These are phyloP conservation scores for Parazoanthus darwini DNA, from an alignment of 92 coral and sea anemone species.

Conservation along the genomic window DNA sequence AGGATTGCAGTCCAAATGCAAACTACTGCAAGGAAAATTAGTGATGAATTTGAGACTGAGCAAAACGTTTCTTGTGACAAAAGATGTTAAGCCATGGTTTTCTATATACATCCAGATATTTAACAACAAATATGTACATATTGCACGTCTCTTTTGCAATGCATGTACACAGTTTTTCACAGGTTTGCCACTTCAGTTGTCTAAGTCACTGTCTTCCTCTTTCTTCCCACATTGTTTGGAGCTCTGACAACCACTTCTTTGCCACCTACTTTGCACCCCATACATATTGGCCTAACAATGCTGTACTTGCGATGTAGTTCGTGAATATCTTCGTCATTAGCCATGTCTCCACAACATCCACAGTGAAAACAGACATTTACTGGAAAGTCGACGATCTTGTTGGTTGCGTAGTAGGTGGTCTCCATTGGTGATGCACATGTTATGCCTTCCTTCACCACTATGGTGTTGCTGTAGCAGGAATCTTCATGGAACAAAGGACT, in stretches of 20 bases:
- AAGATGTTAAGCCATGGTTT: neutral
- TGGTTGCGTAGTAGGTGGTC: constrained; percentile 14
- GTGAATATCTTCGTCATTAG: constrained; percentile 7
- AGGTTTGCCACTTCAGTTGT: neutral
- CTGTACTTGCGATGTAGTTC: constrained; percentile 9
- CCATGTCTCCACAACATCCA: constrained; percentile 13
- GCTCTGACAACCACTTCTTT: constrained; percentile 25
- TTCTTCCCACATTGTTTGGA: neutral
- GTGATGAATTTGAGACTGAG: neutral
- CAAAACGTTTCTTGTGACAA: neutral
- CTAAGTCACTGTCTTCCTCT: neutral
- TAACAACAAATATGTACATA: neutral
- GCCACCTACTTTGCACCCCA: constrained; percentile 5
- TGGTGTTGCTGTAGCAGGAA: neutral
- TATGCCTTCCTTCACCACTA: constrained; percentile 11
- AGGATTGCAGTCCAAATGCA: too few relatives aligned
- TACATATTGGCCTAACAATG: neutral
- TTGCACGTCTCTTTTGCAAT: neutral
- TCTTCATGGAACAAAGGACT: constrained; percentile 5
- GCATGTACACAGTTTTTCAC: too few relatives aligned
- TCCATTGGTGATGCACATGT: constrained; percentile 26
- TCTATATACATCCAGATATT: neutral
- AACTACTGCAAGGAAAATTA: neutral
- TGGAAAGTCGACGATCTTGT: constrained; percentile 7
- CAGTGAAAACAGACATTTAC: constrained; percentile 10